Conservation (phyloP, 1,140 invertebrate genomes). For the Tetraneura akinire region DNA sequence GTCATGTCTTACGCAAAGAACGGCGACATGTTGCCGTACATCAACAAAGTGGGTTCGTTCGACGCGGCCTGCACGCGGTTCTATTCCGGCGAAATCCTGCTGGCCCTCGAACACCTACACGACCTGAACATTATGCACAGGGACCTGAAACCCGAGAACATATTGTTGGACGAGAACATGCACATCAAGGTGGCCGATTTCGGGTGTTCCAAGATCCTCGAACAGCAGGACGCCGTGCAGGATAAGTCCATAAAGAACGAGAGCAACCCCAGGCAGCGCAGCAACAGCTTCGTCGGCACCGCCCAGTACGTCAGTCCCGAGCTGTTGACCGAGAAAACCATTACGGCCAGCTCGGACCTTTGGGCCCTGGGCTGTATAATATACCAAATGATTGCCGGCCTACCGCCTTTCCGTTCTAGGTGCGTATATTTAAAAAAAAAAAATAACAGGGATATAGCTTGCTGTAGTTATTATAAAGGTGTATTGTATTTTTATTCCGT, state of each 20-base stretch:
- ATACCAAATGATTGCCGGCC: conserved; percentile 93
- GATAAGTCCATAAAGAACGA: conserved; percentile 57
- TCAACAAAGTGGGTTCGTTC: conserved; percentile 89
- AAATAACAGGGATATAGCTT: neutral
- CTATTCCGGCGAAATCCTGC: conserved; percentile 84
- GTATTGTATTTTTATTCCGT: neutral
- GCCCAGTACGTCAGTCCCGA: conserved; percentile 99
- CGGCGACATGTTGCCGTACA: conserved; percentile 88
- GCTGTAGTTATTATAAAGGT: too few species aligned
- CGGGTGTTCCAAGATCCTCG: conserved; percentile 85
- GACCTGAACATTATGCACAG: conserved; percentile 85
- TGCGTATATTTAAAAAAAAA: conserved; percentile 57
- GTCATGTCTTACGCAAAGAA: conserved; percentile 93
- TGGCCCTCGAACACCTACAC: conserved; percentile 91
- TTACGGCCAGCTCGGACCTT: conserved; percentile 84
- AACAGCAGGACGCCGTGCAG: conserved; percentile 54
- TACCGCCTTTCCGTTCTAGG: conserved; percentile 86
- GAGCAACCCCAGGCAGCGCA: conserved; percentile 61
- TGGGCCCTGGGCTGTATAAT: conserved; percentile 98
- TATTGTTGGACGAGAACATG: conserved; percentile 88
- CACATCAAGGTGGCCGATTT: conserved; percentile 97
- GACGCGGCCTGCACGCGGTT: conserved; percentile 86
- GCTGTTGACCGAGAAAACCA: conserved; percentile 79
- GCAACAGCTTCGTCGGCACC: conserved; percentile 96
- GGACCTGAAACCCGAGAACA: conserved; percentile 89